A percentile compares a stretch with the other conserved stretches of the same genome.
These are phyloP conservation scores for Lerema accius DNA, from an alignment of 1,140 invertebrate species.

Conservation along the genomic window DNA sequence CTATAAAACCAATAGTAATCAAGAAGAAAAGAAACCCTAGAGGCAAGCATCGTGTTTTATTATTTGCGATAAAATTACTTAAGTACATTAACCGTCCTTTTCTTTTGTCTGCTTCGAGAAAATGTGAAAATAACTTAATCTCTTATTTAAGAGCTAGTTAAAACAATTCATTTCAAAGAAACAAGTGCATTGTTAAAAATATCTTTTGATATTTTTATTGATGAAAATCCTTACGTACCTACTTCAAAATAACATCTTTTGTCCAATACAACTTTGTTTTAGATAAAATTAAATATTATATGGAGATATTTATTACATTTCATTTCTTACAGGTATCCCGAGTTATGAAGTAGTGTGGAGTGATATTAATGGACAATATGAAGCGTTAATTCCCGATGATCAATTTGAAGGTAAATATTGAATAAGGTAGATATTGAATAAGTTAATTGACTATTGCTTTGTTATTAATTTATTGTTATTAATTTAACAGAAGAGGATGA, in stretches of 20 bases:
- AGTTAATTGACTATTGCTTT: too few relatives aligned
- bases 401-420: constrained; percentile 78
- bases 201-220: too few relatives aligned
- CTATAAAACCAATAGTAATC: constrained; percentile 59
- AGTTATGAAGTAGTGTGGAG: constrained; percentile 89
- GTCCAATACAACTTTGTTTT: too few relatives aligned
- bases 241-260: too few relatives aligned
- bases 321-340: constrained; percentile 81
- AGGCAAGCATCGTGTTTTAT: constrained; percentile 53
- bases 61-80: not conserved
- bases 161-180: too few relatives aligned
- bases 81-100: not conserved
- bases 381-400: constrained; percentile 83
- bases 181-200: too few relatives aligned
- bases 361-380: constrained; percentile 82
- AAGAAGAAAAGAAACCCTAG: constrained; percentile 83
- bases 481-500: constrained; percentile 77
- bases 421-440: too few relatives aligned
- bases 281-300: too few relatives aligned
- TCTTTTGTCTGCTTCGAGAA: constrained; percentile 8
- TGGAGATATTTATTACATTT: constrained; percentile 5
- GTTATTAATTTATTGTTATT: constrained; percentile 42
- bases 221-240: too few relatives aligned
- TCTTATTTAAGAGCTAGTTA: too few relatives aligned
- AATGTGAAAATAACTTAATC: too few relatives aligned